These are phyloP conservation scores for Diplosoma virens DNA, from an alignment of 23 tunicate species.

Conservation along the genomic window DNA sequence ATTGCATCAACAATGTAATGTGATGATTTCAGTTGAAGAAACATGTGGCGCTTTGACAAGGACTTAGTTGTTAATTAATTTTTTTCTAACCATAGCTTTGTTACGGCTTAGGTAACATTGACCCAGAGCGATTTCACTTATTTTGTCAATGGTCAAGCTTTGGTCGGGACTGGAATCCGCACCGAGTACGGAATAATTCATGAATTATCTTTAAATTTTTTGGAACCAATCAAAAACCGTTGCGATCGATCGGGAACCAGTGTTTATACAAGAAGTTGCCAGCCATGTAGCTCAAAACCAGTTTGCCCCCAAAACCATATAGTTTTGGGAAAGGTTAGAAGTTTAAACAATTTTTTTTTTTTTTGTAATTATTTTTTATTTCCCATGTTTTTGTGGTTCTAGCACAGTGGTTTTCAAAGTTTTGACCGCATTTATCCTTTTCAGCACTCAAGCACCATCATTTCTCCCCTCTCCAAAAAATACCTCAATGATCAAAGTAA, in stretches of 20 bases:
- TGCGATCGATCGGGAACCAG: conserved; percentile 20
- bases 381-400: not conserved
- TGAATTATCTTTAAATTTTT: conserved; percentile 7
- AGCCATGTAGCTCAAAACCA: not conserved
- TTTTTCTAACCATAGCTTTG: too few relatives aligned
- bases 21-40: too few relatives aligned
- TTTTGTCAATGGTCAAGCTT: conserved; percentile 49
- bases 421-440: too few relatives aligned
- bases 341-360: not conserved
- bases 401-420: too few relatives aligned
- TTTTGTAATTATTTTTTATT: not conserved
- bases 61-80: too few relatives aligned
- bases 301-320: not conserved
- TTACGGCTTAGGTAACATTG: conserved; percentile 72
- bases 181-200: conserved; percentile 67
- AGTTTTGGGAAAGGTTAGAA: not conserved
- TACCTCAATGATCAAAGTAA: too few relatives aligned
- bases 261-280: not conserved
- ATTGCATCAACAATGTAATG: too few relatives aligned
- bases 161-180: conserved; percentile 34
- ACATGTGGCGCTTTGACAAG: too few relatives aligned
- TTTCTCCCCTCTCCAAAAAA: too few relatives aligned
- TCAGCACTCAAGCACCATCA: too few relatives aligned
- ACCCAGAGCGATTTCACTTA: conserved; percentile 16
- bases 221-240: conserved; percentile 26